A percentile compares a stretch with the other conserved stretches of the same genome.
Evolutionary conservation across 2,797 vertebrate species (phyloP).

Genomic region (Champsocephalus esox): DNA sequence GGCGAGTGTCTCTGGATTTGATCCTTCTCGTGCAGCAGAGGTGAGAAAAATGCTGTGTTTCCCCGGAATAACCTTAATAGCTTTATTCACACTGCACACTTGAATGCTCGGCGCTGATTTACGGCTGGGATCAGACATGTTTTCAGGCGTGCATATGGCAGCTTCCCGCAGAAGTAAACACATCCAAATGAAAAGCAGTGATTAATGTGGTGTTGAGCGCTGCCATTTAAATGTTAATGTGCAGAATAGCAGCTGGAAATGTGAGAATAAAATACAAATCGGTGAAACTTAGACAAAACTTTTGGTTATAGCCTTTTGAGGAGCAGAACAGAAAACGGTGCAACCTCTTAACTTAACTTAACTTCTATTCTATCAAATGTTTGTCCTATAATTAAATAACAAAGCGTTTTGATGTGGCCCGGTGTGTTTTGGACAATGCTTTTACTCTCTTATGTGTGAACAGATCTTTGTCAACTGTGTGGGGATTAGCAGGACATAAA

Average conservation of each 20-base stretch:
- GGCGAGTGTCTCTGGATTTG: background rate
- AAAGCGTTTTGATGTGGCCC: background rate
- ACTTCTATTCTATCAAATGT: too few relatives aligned
- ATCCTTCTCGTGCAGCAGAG: background rate
- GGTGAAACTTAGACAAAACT: background rate
- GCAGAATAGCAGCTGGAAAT: conserved; percentile 14
- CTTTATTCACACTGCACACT: conserved; percentile 16
- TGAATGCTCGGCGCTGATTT: conserved; percentile 9
- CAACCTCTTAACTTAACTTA: too few relatives aligned
- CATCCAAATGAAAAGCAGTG: background rate
- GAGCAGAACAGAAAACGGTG: conserved; percentile 7
- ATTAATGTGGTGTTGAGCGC: background rate
- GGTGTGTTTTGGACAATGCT: background rate
- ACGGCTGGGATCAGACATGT: background rate
- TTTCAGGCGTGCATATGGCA: conserved; percentile 7
- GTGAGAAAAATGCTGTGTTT: conserved; percentile 13
- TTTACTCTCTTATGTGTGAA: background rate
- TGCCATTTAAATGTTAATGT: conserved; percentile 14
- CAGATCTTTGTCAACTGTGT: background rate
- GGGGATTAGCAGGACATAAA: conserved; percentile 6
- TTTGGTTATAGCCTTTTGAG: background rate
- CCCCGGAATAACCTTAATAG: background rate
- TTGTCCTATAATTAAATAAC: background rate
- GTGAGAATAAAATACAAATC: background rate
- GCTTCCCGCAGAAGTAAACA: background rate